Base-by-base conservation (phyloP, 2,797 vertebrate genomes). In the Neostethus bicornis region DNA sequence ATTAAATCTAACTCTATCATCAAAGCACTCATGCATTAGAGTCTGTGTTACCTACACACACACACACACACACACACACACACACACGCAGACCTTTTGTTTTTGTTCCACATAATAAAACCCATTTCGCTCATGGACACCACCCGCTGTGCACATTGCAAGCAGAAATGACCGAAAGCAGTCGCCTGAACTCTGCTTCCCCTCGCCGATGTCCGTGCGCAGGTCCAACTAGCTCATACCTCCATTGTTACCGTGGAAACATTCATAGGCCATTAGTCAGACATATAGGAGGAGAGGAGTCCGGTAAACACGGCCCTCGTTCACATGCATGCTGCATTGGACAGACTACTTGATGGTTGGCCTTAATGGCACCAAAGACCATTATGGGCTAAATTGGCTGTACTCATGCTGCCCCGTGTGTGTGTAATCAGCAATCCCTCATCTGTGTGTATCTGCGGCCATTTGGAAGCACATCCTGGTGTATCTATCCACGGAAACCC, bases 201-300 rank as follows among this genome's bases (percentile, higher is more conserved):
- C 81, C 75, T 68, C 60, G 19, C 64, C 21, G 32, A 55, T 11
- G 60, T 66, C 75, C 46, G 11, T 45, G 32, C 31, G 54, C 62
- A 52, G 1, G 68, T 63, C 77, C 67, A 41, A 70, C 57, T 51
- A 49, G 69, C 75, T 78, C 75, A 55, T 67, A 79, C 80, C 68
- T 70, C 71, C 78, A 56, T 75, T 72, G 87, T 89, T 89, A 87
- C 90, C 83, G 80, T 91, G 87, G 91, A 88, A 88, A 90, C 90
- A 77, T 90, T 83, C 86, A 89, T 86, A 91, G 87, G 75, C 85
- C 90, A 91, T 91, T 91, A 90, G 84, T 78, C 75, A 78, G 85
- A 88, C 73, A 87, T 80, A 86, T 81, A 69, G 79, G 62, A 66
- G 78, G 77, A 81, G 61, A 75, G 71, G 73, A 78, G 80, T 76